Conservation (phyloP, 35 echinoderm and acorn worm genomes). For the Hemicentrotus pulcherrimus region DNA sequence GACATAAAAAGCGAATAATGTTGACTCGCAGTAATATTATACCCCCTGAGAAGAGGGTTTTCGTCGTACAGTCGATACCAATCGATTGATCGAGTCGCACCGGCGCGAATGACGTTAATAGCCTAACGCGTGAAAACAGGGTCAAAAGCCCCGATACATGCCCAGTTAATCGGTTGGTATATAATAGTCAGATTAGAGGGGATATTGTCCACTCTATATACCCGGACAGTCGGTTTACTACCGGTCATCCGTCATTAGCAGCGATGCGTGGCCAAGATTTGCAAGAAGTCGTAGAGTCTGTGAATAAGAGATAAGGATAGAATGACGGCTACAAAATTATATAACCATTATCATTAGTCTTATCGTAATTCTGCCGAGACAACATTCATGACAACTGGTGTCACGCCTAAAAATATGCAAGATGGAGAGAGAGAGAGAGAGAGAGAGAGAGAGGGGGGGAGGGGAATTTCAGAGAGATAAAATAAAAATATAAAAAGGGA, state of each 20-base stretch:
- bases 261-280: background rate
- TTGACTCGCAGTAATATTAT: background rate
- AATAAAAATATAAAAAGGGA: background rate
- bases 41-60: background rate
- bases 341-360: background rate
- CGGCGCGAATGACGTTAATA: background rate
- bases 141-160: constrained; percentile 5
- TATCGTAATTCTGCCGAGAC: background rate
- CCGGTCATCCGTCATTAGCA: background rate
- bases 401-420: background rate
- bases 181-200: background rate
- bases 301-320: background rate
- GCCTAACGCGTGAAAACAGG: background rate
- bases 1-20: background rate
- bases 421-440: background rate
- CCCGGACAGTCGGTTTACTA: background rate
- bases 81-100: background rate
- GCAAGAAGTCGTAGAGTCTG: background rate
- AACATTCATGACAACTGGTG: background rate
- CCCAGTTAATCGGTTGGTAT: background rate
- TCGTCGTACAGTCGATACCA: background rate
- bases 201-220: background rate
- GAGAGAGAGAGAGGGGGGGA: background rate
- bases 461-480: background rate
- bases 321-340: background rate